Conservation (phyloP, 2,888 invertebrate genomes). For the Xestoiulus laeticollis region DNA sequence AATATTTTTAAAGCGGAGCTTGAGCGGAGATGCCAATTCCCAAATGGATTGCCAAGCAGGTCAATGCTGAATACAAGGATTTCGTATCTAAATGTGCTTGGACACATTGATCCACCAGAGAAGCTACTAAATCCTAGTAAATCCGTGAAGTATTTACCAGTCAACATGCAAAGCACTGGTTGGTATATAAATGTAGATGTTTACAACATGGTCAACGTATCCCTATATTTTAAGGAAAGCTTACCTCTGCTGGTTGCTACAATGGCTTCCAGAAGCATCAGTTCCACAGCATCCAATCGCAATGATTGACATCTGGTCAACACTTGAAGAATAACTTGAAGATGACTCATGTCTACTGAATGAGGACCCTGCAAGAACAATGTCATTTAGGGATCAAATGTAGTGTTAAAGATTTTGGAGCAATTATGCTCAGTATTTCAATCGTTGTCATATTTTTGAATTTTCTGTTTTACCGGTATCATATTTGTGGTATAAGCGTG, state of each 20-base stretch:
- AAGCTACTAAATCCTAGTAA: not conserved
- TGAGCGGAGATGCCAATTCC: not conserved
- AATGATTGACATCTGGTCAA: constrained; percentile 54
- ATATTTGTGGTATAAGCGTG: not conserved
- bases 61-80: not conserved
- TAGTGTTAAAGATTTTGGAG: too few relatives aligned
- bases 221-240: not conserved
- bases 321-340: constrained; percentile 57
- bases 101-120: not conserved
- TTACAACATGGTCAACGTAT: not conserved
- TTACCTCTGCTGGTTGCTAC: constrained; percentile 53
- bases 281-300: constrained; percentile 51
- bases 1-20: not conserved
- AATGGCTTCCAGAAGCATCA: constrained; percentile 53
- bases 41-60: not conserved
- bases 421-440: too few relatives aligned
- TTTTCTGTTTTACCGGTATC: not conserved
- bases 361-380: not conserved
- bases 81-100: not conserved
- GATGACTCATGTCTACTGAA: constrained; percentile 6
- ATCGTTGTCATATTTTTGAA: too few relatives aligned
- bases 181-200: not conserved
- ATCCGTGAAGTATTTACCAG: not conserved
- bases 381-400: too few relatives aligned
- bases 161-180: not conserved